phyloP scores from a whole-genome alignment of 2,888 invertebrate species.

The Amorpha juglandis region DNA sequence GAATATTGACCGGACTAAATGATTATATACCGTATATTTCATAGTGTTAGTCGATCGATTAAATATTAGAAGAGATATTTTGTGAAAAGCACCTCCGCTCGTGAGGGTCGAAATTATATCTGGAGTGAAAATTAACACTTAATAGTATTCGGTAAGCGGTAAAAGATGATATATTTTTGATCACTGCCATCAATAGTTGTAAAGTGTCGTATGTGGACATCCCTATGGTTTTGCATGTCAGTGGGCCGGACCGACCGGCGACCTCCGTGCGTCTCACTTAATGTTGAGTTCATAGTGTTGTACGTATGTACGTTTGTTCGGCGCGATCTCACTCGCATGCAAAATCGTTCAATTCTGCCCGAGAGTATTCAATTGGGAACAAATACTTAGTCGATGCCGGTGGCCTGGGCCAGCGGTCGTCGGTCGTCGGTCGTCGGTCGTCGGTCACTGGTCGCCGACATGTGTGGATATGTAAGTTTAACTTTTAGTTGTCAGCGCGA shows the following conservation, averaged over 20 bases:
- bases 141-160: constrained; percentile 53
- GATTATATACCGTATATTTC: constrained; percentile 52
- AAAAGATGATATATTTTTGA: constrained; percentile 73
- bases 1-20: constrained; percentile 45
- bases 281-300: constrained; percentile 28
- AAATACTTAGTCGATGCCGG: constrained; percentile 24
- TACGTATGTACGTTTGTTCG: constrained; percentile 12
- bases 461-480: constrained; percentile 34
- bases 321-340: constrained; percentile 40
- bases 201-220: constrained; percentile 40
- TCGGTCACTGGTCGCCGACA: background rate
- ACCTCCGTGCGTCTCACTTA: background rate
- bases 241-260: constrained; percentile 31
- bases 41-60: constrained; percentile 48
- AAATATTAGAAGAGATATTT: constrained; percentile 65
- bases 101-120: constrained; percentile 54
- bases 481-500: constrained; percentile 40
- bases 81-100: constrained; percentile 55
- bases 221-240: constrained; percentile 42
- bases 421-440: too few species aligned
- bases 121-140: constrained; percentile 50
- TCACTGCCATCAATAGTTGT: constrained; percentile 76
- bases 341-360: constrained; percentile 39
- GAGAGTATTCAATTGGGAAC: constrained; percentile 25
- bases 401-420: too few species aligned